A percentile compares a stretch with the other conserved stretches of the same genome.
These are phyloP conservation scores for Acleris holmiana DNA, from an alignment of 2,888 invertebrate genomes.

Conservation along the genomic window DNA sequence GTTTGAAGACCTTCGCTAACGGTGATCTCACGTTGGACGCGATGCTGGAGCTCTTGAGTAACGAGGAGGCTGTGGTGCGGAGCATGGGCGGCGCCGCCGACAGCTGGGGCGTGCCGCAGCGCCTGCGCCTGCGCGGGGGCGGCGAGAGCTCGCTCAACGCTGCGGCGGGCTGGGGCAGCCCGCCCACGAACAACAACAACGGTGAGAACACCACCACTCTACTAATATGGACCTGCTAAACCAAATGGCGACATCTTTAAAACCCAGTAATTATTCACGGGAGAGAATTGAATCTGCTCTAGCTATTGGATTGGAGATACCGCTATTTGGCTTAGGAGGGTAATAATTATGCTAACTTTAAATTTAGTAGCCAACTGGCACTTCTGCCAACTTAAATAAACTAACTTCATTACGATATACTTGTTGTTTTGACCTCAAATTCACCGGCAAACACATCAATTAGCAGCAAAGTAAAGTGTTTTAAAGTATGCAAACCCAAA, in stretches of 20 bases:
- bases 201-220: slow-evolving; percentile 60
- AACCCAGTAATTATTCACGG: too few relatives aligned
- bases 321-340: too few relatives aligned
- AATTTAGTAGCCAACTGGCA: slow-evolving; percentile 32
- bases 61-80: slow-evolving; percentile 62
- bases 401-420: slow-evolving; percentile 31
- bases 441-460: slow-evolving; percentile 17
- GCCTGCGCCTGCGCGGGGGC: slow-evolving; percentile 89
- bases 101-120: slow-evolving; percentile 86
- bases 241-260: too few relatives aligned
- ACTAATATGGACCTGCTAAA: neutral
- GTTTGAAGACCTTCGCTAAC: slow-evolving; percentile 70
- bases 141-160: slow-evolving; percentile 92
- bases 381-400: slow-evolving; percentile 30
- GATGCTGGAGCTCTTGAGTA: slow-evolving; percentile 71
- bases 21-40: slow-evolving; percentile 80
- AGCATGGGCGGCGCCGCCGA: slow-evolving; percentile 57
- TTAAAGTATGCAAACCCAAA: slow-evolving; percentile 23
- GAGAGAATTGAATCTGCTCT: too few relatives aligned
- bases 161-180: slow-evolving; percentile 91
- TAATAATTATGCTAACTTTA: slow-evolving; percentile 6
- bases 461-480: slow-evolving; percentile 22
- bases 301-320: too few relatives aligned
- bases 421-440: slow-evolving; percentile 35
- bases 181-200: slow-evolving; percentile 88